Conservation (phyloP, 1,140 invertebrate genomes). For the Caerostris extrusa region DNA sequence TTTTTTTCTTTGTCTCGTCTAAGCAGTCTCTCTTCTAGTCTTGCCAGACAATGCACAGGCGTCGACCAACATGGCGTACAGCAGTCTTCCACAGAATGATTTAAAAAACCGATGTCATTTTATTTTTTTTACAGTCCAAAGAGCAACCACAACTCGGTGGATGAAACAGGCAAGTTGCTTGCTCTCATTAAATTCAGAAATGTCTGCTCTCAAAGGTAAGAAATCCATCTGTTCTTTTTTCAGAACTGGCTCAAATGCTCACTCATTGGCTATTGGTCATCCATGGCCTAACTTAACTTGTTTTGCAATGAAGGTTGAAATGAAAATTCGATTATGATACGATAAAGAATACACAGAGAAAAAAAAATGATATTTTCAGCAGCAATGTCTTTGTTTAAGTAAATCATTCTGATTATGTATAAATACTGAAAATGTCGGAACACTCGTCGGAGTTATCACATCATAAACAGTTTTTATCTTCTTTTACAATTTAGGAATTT, state of each 20-base stretch:
- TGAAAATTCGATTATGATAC: background rate
- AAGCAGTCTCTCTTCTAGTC: background rate
- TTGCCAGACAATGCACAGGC: background rate
- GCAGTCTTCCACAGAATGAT: background rate
- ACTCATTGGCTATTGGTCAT: background rate
- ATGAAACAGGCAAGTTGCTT: background rate
- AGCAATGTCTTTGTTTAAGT: background rate
- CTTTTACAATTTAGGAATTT: background rate
- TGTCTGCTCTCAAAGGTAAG: too few relatives aligned
- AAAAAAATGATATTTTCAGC: background rate
- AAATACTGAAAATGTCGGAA: conserved; percentile 1
- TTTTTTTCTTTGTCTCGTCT: background rate
- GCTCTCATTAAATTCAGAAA: too few relatives aligned
- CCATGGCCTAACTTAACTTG: background rate
- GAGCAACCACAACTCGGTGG: background rate
- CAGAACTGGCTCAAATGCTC: background rate
- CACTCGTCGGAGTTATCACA: background rate
- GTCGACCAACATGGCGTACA: background rate
- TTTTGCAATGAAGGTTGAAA: background rate
- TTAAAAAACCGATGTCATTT: background rate
- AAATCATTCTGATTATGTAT: conserved; percentile 23
- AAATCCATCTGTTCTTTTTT: background rate
- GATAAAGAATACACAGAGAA: background rate
- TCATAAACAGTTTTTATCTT: background rate
- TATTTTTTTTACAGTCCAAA: background rate